Evolutionary conservation across 2,888 invertebrate genomes (phyloP), one percentile per base, ranked within the genome.

Genomic region (Diarsia rubi): DNA sequence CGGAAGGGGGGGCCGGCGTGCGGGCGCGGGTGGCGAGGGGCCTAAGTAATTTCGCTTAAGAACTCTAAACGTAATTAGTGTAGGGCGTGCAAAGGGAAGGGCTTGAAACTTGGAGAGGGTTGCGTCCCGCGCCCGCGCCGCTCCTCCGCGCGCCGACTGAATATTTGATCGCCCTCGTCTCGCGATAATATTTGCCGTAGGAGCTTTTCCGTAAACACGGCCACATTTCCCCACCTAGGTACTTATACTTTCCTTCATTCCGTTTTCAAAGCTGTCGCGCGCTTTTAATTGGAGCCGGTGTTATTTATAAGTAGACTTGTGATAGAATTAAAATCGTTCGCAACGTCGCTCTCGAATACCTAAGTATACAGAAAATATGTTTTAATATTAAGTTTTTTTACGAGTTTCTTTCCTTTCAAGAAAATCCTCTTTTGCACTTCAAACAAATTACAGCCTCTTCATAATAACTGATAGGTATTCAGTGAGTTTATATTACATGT

Each of bases 61-160:
- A 97, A 97, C 97, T 97, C 97, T 97, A 97, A 97, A 97, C 97
- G 97, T 97, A 97, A 97, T 97, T 97, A 97, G 97, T 97, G 97
- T 96, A 96, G 97, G 97, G 97, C 97, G 96, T 96, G 97, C 96
- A 95, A 96, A 96, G 96, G 97, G 97, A 96, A 97, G 97, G 97
- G 97, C 97, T 97, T 97, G 97, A 97, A 96, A 97, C 92, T 96
- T 95, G 94, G 97, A 97, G 97, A 97, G 97, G 97, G 97, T 97
- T 97, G 95, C 93, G 92, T 92, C 93, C 93, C 94, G 93, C 93
- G 89, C 92, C 91, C 94, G 93, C 93, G 89, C 92, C 91, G 92
- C 92, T 91, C 93, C 91, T 90, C 92, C 90, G 93, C 94, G 93
- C 95, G 94, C 94, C 93, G 94, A 88, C 93, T 95, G 96, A 95